Evolutionary conservation across 1,140 invertebrate genomes (phyloP).

Genomic region (Hylyphantes graminicola): DNA sequence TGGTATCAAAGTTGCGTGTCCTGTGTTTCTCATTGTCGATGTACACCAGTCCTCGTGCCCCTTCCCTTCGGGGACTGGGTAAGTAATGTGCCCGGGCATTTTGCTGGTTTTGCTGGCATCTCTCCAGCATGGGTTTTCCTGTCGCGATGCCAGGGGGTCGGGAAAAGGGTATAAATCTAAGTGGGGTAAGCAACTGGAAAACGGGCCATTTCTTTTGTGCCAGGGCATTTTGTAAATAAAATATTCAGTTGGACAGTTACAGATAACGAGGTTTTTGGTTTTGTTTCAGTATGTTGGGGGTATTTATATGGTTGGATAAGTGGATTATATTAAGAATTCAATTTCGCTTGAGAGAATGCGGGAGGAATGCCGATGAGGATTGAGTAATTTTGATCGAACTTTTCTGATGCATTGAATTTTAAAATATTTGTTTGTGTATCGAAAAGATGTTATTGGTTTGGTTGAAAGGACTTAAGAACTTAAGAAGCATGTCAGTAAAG

Average conservation of each 20-base stretch:
- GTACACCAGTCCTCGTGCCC: conserved; percentile 12
- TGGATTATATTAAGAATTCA: no score
- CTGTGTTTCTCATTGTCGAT: conserved; percentile 44
- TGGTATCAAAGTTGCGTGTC: conserved; percentile 32
- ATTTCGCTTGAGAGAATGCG: no score
- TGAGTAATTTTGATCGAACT: no score
- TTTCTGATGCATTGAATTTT: no score
- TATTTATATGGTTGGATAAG: neutral
- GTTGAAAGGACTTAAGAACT: no score
- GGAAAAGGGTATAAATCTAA: conserved; percentile 31
- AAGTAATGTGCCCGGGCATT: conserved; percentile 49
- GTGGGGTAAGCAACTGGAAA: conserved; percentile 46
- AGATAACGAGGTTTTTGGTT: neutral
- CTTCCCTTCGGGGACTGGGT: conserved; percentile 36
- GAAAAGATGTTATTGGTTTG: no score
- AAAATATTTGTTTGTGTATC: no score
- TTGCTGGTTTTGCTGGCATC: conserved; percentile 10
- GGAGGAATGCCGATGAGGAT: no score
- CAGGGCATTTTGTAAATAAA: neutral
- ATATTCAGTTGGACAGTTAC: conserved; percentile 21
- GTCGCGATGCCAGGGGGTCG: conserved; percentile 20
- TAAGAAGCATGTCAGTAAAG: no score
- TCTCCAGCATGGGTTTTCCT: conserved; percentile 35
- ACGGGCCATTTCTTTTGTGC: neutral
- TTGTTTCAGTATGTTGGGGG: neutral